A percentile compares a stretch with the other conserved stretches of the same genome.
Conservation (phyloP, 2,888 invertebrate genomes). For the Abscondita cerata region DNA sequence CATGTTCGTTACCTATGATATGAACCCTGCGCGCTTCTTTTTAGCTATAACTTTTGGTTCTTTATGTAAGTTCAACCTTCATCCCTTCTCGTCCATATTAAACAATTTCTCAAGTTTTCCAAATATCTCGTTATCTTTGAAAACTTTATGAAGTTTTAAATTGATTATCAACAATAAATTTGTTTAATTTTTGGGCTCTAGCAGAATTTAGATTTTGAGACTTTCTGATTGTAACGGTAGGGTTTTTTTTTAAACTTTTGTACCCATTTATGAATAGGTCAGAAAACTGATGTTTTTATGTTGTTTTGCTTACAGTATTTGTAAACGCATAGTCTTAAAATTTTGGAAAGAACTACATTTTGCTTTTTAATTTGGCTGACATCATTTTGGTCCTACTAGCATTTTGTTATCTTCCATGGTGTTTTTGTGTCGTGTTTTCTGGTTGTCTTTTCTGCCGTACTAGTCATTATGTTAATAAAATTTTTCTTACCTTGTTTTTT, state of each 20-base stretch:
- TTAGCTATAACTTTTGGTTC: background rate
- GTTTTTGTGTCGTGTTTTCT: too few species aligned
- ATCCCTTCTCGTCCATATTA: slow-evolving; percentile 5
- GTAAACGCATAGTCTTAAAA: background rate
- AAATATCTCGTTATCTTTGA: slow-evolving; percentile 15
- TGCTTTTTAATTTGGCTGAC: too few species aligned
- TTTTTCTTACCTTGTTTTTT: too few species aligned
- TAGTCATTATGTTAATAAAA: too few species aligned
- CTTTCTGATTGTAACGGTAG: too few species aligned
- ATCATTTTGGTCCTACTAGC: too few species aligned
- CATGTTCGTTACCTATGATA: background rate
- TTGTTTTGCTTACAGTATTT: background rate
- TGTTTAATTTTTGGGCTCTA: slow-evolving; percentile 42
- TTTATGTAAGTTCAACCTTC: background rate
- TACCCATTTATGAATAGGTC: too few species aligned
- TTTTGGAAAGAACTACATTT: too few species aligned
- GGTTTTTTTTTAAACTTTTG: too few species aligned
- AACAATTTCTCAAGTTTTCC: background rate
- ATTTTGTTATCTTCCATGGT: too few species aligned
- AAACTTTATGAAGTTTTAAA: slow-evolving; percentile 38
- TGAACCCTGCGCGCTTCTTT: background rate
- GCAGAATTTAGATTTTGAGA: slow-evolving; percentile 43
- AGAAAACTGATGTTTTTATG: background rate
- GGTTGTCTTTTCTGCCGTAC: too few species aligned
- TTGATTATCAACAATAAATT: too few species aligned